phyloP scores from a whole-genome alignment of 2,888 invertebrate species.

The Germaria angustata region DNA sequence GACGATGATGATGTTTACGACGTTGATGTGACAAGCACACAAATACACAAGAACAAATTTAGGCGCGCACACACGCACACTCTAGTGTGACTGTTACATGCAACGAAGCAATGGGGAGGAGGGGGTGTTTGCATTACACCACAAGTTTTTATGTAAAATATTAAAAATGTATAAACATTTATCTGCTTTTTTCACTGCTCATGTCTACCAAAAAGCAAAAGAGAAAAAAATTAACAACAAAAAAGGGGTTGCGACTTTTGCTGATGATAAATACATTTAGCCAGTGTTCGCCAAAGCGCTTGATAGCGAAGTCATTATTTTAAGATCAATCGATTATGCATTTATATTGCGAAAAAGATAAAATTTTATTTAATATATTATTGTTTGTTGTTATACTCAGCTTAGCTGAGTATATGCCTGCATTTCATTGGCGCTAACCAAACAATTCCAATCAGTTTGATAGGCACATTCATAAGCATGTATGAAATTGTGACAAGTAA shows the following conservation, averaged over 20 bases:
- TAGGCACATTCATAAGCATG: too few species aligned
- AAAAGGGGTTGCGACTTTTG: conserved; percentile 65
- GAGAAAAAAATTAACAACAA: not conserved
- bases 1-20: conserved; percentile 59
- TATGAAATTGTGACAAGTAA: too few species aligned
- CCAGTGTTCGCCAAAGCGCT: not conserved
- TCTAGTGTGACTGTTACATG: not conserved
- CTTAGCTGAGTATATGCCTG: too few species aligned
- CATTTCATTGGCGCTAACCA: too few species aligned
- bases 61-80: not conserved
- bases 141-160: conserved; percentile 26
- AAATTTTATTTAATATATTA: too few species aligned
- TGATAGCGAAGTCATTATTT: not conserved
- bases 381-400: too few species aligned
- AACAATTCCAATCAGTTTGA: too few species aligned
- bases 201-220: conserved; percentile 16
- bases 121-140: conserved; percentile 11
- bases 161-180: conserved; percentile 49
- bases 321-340: too few species aligned
- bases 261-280: conserved; percentile 40
- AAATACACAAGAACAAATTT: not conserved
- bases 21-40: conserved; percentile 65
- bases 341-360: too few species aligned
- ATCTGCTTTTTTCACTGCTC: conserved; percentile 41
- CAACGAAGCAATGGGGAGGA: not conserved